A percentile compares a stretch with the other conserved stretches of the same genome.
Conservation (phyloP, 2,797 vertebrate genomes). For the Tapera naevia region DNA sequence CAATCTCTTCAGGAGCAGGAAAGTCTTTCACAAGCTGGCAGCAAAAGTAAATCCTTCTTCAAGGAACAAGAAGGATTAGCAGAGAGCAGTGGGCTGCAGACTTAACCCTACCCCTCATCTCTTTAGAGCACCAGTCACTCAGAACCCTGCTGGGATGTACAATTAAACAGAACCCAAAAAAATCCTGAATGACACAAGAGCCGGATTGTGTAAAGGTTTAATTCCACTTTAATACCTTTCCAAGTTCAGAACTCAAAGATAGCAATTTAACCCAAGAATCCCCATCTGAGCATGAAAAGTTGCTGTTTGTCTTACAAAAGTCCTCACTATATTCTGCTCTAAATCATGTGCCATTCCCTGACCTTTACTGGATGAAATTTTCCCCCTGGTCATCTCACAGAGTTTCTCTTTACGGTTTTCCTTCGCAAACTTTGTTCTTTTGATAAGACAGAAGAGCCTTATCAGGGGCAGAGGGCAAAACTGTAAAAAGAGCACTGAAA, state of each 20-base stretch:
- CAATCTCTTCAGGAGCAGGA: conserved; percentile 88
- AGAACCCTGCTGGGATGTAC: conserved; percentile 90
- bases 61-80: conserved; percentile 96
- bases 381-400: background rate
- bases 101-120: conserved; percentile 84
- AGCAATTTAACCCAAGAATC: conserved; percentile 85
- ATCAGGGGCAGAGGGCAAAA: background rate
- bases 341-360: background rate
- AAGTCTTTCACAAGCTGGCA: conserved; percentile 91
- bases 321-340: conserved; percentile 25
- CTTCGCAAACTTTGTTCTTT: background rate
- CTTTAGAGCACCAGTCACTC: conserved; percentile 91
- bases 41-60: conserved; percentile 95
- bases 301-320: conserved; percentile 58
- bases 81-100: conserved; percentile 91
- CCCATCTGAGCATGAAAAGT: conserved; percentile 59
- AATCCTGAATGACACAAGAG: conserved; percentile 90
- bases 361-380: background rate
- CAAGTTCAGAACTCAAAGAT: conserved; percentile 93
- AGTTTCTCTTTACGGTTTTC: background rate
- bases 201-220: conserved; percentile 91
- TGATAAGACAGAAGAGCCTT: background rate
- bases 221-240: conserved; percentile 97
- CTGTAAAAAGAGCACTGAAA: background rate
- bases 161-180: conserved; percentile 86